phyloP scores from a whole-genome alignment of 2,113 vertebrate genomes.

The Puntigrus tetrazona region DNA sequence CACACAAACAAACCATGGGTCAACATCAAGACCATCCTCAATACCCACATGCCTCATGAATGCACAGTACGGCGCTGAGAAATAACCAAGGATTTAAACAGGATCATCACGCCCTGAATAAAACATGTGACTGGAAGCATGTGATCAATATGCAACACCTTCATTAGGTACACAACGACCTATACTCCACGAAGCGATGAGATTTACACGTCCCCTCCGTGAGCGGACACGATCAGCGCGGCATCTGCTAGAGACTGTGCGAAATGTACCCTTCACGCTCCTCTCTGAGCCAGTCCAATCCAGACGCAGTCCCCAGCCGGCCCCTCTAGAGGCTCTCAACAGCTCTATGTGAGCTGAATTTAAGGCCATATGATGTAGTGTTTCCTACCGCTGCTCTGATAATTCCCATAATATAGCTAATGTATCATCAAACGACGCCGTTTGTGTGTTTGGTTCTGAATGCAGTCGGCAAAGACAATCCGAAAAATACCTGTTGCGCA shows the following conservation, averaged over 20 bases:
- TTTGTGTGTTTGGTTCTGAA: not conserved
- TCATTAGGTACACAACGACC: slow-evolving; percentile 11
- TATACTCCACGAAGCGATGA: not conserved
- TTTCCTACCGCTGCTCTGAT: not conserved
- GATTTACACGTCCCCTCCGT: not conserved
- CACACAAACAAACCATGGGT: not conserved
- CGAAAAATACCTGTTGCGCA: not conserved
- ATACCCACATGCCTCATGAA: slow-evolving; percentile 1
- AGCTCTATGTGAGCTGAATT: not conserved
- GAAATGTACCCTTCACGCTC: slow-evolving; percentile 26
- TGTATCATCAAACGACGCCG: not conserved
- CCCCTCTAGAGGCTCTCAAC: not conserved
- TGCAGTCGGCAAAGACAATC: not conserved
- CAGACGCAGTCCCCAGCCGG: not conserved
- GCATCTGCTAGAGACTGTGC: not conserved
- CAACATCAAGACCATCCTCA: not conserved
- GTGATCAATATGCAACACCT: slow-evolving; percentile 26
- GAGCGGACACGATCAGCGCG: not conserved
- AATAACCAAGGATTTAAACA: not conserved
- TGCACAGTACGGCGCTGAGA: not conserved
- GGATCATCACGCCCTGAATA: not conserved
- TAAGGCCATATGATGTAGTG: slow-evolving; percentile 5
- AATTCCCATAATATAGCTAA: not conserved
- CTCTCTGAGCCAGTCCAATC: slow-evolving; percentile 6
- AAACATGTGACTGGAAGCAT: slow-evolving; percentile 24